These are phyloP conservation scores for Calcarius lapponicus DNA, from an alignment of 2,797 vertebrate genomes.

Conservation along the genomic window DNA sequence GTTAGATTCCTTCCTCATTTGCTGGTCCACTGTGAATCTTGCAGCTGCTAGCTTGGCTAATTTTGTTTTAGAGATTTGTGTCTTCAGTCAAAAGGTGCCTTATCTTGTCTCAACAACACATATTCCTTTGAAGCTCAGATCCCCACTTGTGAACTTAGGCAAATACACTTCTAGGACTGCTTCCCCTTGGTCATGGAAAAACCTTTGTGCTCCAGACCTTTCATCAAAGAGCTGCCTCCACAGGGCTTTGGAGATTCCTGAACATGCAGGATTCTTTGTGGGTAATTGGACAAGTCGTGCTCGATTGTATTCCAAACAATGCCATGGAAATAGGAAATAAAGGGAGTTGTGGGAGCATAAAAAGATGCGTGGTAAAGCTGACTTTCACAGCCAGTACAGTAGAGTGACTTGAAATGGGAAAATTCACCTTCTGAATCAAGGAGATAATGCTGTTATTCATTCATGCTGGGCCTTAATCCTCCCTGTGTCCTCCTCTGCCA, in stretches of 20 bases:
- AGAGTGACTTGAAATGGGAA: neutral
- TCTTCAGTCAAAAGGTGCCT: neutral
- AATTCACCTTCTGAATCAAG: neutral
- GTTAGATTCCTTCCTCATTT: neutral
- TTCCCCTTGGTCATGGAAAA: neutral
- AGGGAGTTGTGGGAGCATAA: neutral
- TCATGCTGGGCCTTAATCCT: neutral
- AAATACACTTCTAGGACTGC: neutral
- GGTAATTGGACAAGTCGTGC: neutral
- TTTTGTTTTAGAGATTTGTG: neutral
- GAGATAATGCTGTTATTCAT: neutral
- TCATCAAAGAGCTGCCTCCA: neutral
- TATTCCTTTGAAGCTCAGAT: neutral
- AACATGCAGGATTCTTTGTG: neutral
- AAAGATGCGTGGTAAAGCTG: neutral
- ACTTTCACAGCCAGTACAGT: neutral
- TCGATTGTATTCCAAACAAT: neutral
- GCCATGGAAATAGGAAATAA: neutral
- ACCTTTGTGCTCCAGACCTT: neutral
- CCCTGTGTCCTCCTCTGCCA: neutral
- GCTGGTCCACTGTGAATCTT: neutral
- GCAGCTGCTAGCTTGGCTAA: neutral
- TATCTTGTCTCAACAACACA: neutral
- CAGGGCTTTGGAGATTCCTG: neutral
- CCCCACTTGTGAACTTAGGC: neutral